Evolutionary conservation across 2,888 invertebrate genomes (phyloP).

Genomic region (Caenorhabditis doughertyi): DNA sequence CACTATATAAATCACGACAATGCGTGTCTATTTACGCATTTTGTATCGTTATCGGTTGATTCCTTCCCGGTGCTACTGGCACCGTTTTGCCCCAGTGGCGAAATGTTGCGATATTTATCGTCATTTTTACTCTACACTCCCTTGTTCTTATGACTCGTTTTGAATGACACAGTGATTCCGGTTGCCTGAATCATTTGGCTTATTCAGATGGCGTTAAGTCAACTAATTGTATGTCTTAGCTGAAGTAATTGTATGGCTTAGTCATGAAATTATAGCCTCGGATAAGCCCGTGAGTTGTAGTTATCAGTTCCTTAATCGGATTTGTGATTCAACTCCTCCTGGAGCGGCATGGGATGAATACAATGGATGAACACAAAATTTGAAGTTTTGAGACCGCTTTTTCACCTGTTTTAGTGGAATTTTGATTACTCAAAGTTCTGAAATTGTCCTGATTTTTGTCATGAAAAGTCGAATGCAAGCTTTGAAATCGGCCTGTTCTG

Average conservation of each 20-base stretch:
- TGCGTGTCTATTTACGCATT: constrained; percentile 15
- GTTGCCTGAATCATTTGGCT: neutral
- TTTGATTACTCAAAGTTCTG: no score
- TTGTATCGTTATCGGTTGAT: constrained; percentile 12
- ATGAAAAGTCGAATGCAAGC: no score
- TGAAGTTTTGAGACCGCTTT: no score
- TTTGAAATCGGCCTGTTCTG: no score
- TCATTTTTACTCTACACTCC: constrained; percentile 28
- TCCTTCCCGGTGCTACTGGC: constrained; percentile 5
- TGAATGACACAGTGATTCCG: neutral
- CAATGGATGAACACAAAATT: no score
- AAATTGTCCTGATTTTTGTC: no score
- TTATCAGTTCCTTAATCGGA: no score
- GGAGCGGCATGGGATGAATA: no score
- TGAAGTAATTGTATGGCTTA: neutral
- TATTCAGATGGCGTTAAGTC: neutral
- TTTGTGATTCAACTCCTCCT: no score
- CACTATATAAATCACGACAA: constrained; percentile 27
- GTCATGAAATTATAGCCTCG: no score
- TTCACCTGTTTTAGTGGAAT: no score
- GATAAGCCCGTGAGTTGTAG: no score
- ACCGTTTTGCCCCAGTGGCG: neutral
- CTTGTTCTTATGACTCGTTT: neutral
- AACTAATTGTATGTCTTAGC: neutral
- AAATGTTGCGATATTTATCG: constrained; percentile 53